Conservation (phyloP, 2,888 invertebrate genomes). For the Diabrotica balteata region DNA sequence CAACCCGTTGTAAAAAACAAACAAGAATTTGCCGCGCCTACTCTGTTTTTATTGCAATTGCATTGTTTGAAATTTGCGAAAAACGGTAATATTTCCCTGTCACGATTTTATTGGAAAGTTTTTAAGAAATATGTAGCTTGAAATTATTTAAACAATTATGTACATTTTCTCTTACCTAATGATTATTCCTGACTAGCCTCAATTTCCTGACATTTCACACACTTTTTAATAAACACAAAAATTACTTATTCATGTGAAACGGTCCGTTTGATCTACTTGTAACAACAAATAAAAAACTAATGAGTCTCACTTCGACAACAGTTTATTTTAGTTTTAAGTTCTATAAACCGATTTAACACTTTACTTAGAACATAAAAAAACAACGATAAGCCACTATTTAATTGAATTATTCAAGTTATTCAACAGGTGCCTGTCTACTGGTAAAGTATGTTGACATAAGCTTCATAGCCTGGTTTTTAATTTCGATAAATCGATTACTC, state of each 20-base stretch:
- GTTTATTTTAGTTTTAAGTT: slow-evolving; percentile 13
- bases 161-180: slow-evolving; percentile 22
- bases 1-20: slow-evolving; percentile 25
- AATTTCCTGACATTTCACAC: slow-evolving; percentile 21
- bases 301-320: slow-evolving; percentile 14
- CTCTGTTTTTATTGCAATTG: slow-evolving; percentile 21
- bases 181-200: slow-evolving; percentile 18
- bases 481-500: slow-evolving; percentile 8
- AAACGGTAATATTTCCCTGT: not conserved
- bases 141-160: slow-evolving; percentile 6
- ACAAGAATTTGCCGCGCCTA: slow-evolving; percentile 34
- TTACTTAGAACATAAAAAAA: slow-evolving; percentile 23
- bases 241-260: slow-evolving; percentile 21
- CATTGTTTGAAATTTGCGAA: slow-evolving; percentile 12
- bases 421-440: slow-evolving; percentile 26
- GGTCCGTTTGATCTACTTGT: slow-evolving; percentile 19
- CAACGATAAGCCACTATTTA: slow-evolving; percentile 20
- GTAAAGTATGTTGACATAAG: slow-evolving; percentile 24
- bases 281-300: slow-evolving; percentile 8
- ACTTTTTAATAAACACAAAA: slow-evolving; percentile 21
- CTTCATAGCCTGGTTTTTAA: not conserved
- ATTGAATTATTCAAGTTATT: slow-evolving; percentile 25
- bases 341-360: slow-evolving; percentile 13
- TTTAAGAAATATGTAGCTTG: not conserved
- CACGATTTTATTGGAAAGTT: not conserved